Evolutionary conservation across 2,888 invertebrate species (phyloP), one percentile per base, ranked within the genome.

Genomic region (Chironomus tentans): DNA sequence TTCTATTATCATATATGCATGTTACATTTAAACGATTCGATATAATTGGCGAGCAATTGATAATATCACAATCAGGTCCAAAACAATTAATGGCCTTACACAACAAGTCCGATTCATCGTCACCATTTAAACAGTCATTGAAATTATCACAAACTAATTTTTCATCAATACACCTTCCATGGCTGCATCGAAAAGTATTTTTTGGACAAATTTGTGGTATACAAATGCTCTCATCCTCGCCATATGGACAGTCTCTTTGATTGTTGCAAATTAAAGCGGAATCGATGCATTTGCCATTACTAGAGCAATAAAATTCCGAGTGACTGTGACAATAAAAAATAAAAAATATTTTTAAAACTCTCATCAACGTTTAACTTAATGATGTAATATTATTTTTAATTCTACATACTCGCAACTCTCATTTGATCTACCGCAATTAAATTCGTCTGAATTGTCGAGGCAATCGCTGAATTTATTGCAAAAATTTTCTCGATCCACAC

Each of bases 391-490:
- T 4, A 28, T 28, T 28, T 28, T 28, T 4, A 4, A 21, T 68
- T 68, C n/a, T 71, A 77, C 78, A 78, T 76, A 78, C 78, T 78
- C 76, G 77, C 80, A 80, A 70, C 78, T 79, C 10, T 73, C 73
- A 12, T 22, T 28, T 56, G 76, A 68, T 76, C 78, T 77, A n/a
- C 79, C 79, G 77, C 81, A 81, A 24, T 79, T 77, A 24, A 76
- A 78, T 77, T 81, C 81, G 77, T 81, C 81, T 1, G 81, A 81
- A 68, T 78, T 76, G 78, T 81, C 81, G 6, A 78, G 78, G 76
- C 82, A 82, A 65, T 82, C 81, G 10, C 77, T 69, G 28, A 77
- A 77, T 2, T 80, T 80, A 78, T 82, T 80, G 74, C 83, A 83
- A 22, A 80, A 78, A 38, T 78, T 71, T 12, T 76, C 77, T 28